A percentile compares a stretch with the other conserved stretches of the same genome.
phyloP scores from a whole-genome alignment of 92 coral and sea anemone species.

The Anthopleura xanthogrammica region DNA sequence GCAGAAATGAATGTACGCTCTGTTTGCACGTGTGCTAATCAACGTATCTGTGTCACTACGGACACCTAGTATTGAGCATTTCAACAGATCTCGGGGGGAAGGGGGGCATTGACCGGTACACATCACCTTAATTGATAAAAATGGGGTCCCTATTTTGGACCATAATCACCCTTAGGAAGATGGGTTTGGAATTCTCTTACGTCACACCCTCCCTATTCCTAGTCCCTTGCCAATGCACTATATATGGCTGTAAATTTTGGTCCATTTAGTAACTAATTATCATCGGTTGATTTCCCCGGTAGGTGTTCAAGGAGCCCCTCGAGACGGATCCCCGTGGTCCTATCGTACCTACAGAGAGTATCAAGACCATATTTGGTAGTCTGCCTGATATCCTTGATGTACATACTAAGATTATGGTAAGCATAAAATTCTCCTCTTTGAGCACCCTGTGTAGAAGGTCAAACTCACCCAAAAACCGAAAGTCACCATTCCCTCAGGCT shows the following conservation, averaged over 20 bases:
- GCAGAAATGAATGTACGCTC: no score
- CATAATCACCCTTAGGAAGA: background rate
- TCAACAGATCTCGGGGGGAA: background rate
- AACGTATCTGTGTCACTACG: no score
- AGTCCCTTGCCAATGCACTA: no score
- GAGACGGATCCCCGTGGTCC: slow-evolving; percentile 95
- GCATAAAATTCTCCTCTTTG: slow-evolving; percentile 3
- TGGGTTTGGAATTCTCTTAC: background rate
- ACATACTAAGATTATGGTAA: slow-evolving; percentile 92
- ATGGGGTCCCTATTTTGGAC: background rate
- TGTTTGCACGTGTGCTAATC: no score
- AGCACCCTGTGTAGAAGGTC: background rate
- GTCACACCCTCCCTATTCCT: no score
- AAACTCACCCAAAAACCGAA: no score
- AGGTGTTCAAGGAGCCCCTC: slow-evolving; percentile 93
- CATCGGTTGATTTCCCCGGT: background rate
- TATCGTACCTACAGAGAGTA: slow-evolving; percentile 88
- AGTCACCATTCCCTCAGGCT: no score
- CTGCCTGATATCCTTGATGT: slow-evolving; percentile 95
- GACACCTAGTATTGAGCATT: background rate
- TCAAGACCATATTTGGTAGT: slow-evolving; percentile 98
- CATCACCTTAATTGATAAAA: background rate
- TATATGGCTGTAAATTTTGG: background rate
- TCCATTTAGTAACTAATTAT: background rate
- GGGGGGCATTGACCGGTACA: background rate